Percentiles rank a stretch among this genome's conserved stretches.
Conservation (phyloP, 2,797 vertebrate species). For the Anguilla anguilla region DNA sequence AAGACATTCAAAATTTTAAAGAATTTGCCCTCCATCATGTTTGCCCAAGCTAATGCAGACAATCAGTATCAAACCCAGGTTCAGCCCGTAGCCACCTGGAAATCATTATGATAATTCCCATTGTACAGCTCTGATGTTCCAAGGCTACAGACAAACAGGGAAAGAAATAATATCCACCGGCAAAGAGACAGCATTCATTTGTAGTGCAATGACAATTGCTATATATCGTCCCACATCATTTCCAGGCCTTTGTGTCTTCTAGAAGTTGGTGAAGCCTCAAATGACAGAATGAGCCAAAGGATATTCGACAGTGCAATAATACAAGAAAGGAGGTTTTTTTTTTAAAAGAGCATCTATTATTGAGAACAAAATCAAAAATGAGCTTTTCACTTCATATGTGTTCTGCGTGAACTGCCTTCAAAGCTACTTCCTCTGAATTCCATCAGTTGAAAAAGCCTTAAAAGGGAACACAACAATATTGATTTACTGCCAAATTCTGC, state of each 20-base stretch:
- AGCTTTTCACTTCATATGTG: neutral
- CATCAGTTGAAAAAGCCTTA: neutral
- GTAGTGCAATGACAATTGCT: neutral
- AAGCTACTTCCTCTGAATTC: slow-evolving; percentile 15
- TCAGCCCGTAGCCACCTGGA: neutral
- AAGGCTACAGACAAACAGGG: neutral
- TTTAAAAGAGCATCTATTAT: neutral
- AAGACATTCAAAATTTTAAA: neutral
- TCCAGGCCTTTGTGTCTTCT: neutral
- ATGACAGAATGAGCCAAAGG: neutral
- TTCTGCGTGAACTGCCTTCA: neutral
- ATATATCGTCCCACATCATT: neutral
- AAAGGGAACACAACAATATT: neutral
- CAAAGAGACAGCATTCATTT: neutral
- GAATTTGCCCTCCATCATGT: neutral
- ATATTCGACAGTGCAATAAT: neutral
- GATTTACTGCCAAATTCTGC: neutral
- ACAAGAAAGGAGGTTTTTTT: neutral
- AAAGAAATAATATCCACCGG: neutral
- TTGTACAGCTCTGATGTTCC: neutral
- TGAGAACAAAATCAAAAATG: slow-evolving; percentile 1
- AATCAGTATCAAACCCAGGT: neutral
- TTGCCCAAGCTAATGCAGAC: neutral
- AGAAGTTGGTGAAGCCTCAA: neutral
- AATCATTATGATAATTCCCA: neutral